A percentile compares a stretch with the other conserved stretches of the same genome.
These are phyloP conservation scores for Drosophila quinaria DNA, from an alignment of 2,888 invertebrate genomes.

Conservation along the genomic window DNA sequence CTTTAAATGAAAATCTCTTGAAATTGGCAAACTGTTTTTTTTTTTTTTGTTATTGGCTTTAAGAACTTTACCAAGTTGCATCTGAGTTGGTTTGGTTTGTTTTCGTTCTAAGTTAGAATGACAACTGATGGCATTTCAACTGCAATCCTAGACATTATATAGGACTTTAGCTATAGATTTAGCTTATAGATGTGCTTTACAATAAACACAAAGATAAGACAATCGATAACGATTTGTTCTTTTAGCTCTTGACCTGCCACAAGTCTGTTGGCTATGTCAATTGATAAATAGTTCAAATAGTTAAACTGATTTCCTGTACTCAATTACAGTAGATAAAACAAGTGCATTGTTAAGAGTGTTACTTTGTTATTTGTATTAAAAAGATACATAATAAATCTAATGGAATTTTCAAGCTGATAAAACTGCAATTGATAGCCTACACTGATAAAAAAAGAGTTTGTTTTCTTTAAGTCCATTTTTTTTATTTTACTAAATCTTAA, in stretches of 20 bases:
- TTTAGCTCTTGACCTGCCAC: constrained; percentile 57
- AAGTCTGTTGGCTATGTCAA: constrained; percentile 1
- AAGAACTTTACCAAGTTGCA: constrained; percentile 59
- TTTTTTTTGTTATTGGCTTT: neutral
- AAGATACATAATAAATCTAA: neutral
- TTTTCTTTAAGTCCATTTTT: too few relatives aligned
- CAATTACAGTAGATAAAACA: neutral
- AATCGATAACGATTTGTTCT: constrained; percentile 45
- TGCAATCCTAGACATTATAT: constrained; percentile 35
- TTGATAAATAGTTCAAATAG: constrained; percentile 17
- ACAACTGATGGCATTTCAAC: constrained; percentile 29
- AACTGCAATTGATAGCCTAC: neutral
- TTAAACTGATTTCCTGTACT: constrained; percentile 3
- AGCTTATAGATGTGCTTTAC: constrained; percentile 17
- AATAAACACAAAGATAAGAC: neutral
- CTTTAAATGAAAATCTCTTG: constrained; percentile 18
- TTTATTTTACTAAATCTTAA: too few relatives aligned
- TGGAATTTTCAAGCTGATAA: neutral
- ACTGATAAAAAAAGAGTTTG: neutral
- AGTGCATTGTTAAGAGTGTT: neutral
- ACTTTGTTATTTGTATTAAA: neutral
- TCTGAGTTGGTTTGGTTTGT: constrained; percentile 21
- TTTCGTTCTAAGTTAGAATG: constrained; percentile 2
- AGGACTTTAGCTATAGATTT: constrained; percentile 22
- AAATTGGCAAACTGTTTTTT: neutral